phyloP scores from a whole-genome alignment of 2,113 vertebrate species.

The Rhombomys opimus region DNA sequence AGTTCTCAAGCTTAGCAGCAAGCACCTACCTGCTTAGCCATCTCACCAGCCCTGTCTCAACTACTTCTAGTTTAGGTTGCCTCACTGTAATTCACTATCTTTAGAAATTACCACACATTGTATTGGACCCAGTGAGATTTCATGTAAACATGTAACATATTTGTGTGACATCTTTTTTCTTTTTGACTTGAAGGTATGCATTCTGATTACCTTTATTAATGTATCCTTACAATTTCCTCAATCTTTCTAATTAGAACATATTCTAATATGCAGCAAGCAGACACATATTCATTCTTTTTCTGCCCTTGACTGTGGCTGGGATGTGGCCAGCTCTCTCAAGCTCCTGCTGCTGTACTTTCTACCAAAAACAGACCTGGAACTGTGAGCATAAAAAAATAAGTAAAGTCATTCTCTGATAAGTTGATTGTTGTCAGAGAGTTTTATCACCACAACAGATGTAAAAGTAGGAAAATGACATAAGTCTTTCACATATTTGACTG shows the following conservation, averaged over 20 bases:
- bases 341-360: neutral
- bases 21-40: neutral
- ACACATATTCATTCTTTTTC: neutral
- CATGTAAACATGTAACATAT: neutral
- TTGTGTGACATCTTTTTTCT: neutral
- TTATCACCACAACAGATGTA: neutral
- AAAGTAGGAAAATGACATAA: neutral
- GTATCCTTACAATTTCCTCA: conserved; percentile 3
- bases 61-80: conserved; percentile 14
- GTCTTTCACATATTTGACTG: neutral
- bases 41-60: neutral
- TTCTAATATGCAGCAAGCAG: neutral
- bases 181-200: neutral
- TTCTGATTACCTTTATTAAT: conserved; percentile 26
- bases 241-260: neutral
- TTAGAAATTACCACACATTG: neutral
- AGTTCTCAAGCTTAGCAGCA: neutral
- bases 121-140: neutral
- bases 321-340: too few relatives aligned
- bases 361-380: neutral
- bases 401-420: neutral
- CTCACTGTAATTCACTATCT: neutral
- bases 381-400: neutral
- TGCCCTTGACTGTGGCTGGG: neutral
- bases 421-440: neutral